Evolutionary conservation across 2,888 invertebrate genomes (phyloP).

Genomic region (Dryadula phaetusa): DNA sequence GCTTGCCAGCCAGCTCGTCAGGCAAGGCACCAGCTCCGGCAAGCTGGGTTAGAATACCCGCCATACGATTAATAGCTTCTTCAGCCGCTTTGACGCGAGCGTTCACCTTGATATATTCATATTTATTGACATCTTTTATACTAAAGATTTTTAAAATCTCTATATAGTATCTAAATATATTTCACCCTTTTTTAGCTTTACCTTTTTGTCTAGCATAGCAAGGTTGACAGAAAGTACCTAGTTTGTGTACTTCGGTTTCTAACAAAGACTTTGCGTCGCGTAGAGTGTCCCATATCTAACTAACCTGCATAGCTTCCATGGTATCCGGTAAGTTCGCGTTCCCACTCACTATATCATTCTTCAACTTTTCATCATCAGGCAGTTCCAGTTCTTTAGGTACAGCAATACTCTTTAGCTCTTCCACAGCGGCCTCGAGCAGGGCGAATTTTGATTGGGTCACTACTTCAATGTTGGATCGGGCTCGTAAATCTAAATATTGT

Average conservation of each 20-base stretch:
- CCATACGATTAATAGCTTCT: constrained; percentile 58
- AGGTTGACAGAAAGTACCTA: too few species aligned
- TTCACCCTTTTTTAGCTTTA: too few species aligned
- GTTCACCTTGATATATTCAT: constrained; percentile 50
- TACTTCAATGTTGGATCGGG: constrained; percentile 65
- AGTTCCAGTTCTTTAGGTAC: constrained; percentile 58
- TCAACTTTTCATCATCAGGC: constrained; percentile 64
- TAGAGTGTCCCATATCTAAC: too few species aligned
- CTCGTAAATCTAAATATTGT: constrained; percentile 43
- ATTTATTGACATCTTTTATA: not conserved
- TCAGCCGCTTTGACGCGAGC: constrained; percentile 64
- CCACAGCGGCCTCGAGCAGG: constrained; percentile 56
- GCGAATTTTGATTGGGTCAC: constrained; percentile 69
- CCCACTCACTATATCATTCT: constrained; percentile 59
- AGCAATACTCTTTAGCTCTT: constrained; percentile 50
- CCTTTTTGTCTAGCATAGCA: too few species aligned
- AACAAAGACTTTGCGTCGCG: too few species aligned
- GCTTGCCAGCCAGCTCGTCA: constrained; percentile 51
- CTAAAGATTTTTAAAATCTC: too few species aligned
- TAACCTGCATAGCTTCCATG: constrained; percentile 74
- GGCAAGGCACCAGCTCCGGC: constrained; percentile 58
- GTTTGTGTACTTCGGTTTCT: too few species aligned
- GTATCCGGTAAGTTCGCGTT: constrained; percentile 67
- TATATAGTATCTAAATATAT: too few species aligned
- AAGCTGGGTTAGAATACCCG: constrained; percentile 59